These are phyloP conservation scores for Protaetia brevitarsis DNA, from an alignment of 1,140 invertebrate genomes.

Conservation along the genomic window DNA sequence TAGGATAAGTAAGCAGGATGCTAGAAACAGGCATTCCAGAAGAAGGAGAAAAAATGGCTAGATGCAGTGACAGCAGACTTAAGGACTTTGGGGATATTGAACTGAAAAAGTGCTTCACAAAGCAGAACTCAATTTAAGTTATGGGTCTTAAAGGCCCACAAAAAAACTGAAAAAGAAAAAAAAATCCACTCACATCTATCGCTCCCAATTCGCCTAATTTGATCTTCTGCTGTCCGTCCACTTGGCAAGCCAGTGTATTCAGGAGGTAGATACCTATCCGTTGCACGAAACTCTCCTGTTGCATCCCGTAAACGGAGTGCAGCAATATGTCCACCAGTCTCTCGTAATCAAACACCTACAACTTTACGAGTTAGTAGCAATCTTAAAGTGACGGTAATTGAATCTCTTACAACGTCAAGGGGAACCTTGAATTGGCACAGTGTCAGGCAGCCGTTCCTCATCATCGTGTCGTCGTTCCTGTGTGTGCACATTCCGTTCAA, in stretches of 20 bases:
- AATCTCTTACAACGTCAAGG: slow-evolving; percentile 77
- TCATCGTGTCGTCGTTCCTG: slow-evolving; percentile 84
- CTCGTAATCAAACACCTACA: slow-evolving; percentile 86
- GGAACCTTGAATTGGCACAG: slow-evolving; percentile 94
- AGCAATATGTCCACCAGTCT: slow-evolving; percentile 82
- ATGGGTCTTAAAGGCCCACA: too few species aligned
- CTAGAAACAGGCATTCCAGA: too few species aligned
- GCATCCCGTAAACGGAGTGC: slow-evolving; percentile 74
- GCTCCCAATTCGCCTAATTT: slow-evolving; percentile 87
- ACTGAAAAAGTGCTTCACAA: too few species aligned
- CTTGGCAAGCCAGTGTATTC: slow-evolving; percentile 94
- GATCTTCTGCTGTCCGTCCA: slow-evolving; percentile 87
- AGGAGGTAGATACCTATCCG: slow-evolving; percentile 92
- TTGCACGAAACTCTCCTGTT: slow-evolving; percentile 88
- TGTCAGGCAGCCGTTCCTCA: slow-evolving; percentile 92
- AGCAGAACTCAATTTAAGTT: too few species aligned
- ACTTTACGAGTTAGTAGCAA: background rate
- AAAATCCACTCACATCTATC: slow-evolving; percentile 63
- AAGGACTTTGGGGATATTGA: too few species aligned
- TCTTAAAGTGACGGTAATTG: background rate
- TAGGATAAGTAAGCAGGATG: too few species aligned
- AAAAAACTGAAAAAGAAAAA: background rate
- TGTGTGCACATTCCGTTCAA: slow-evolving; percentile 87
- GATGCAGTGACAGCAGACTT: too few species aligned
- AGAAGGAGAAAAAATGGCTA: too few species aligned